These are phyloP conservation scores for Neotoxoptera formosana DNA, from an alignment of 1,140 invertebrate species.

Conservation along the genomic window DNA sequence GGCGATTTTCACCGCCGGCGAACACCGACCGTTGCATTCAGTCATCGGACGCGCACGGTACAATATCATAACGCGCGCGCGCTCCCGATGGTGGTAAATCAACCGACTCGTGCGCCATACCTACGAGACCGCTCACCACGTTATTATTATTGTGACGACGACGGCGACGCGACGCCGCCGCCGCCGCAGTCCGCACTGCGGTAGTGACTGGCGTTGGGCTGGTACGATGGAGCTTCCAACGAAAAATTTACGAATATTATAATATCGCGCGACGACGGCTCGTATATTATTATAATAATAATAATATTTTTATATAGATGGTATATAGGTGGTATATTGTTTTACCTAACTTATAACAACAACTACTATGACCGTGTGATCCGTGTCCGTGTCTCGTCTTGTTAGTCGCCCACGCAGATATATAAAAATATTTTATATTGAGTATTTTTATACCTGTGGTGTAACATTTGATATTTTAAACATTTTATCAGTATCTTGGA, in stretches of 20 bases:
- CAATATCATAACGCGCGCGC: not conserved
- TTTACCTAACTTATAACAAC: not conserved
- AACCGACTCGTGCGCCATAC: not conserved
- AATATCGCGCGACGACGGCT: not conserved
- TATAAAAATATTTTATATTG: too few species aligned
- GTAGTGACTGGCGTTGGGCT: not conserved
- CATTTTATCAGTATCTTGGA: not conserved
- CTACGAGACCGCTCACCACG: not conserved
- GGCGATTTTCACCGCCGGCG: not conserved
- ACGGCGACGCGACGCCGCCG: not conserved
- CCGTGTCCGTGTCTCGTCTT: too few species aligned
- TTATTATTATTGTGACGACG: not conserved
- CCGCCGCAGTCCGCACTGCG: not conserved
- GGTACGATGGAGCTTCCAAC: not conserved
- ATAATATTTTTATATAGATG: too few species aligned
- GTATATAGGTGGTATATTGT: not conserved
- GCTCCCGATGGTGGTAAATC: not conserved
- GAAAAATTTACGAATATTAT: not conserved
- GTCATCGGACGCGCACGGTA: not conserved
- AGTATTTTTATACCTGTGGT: too few species aligned
- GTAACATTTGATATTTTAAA: not conserved
- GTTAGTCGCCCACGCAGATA: not conserved
- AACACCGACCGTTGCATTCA: conserved; percentile 19
- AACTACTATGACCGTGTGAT: not conserved
- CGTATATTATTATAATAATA: too few species aligned